Conservation (phyloP, 2,888 invertebrate species). For the Thyatira batis region DNA sequence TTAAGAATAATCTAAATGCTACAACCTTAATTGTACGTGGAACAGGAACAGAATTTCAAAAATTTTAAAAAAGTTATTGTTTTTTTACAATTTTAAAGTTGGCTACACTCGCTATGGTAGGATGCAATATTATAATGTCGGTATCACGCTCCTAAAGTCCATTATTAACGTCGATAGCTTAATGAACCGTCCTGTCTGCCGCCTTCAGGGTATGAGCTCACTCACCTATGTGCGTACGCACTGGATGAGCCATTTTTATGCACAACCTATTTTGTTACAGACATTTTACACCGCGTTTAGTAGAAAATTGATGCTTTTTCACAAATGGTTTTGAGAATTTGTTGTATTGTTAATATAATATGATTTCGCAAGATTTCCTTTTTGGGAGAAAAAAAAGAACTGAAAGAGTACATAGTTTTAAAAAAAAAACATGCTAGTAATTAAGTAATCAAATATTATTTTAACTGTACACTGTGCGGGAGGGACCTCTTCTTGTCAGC, state of each 20-base stretch:
- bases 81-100: not conserved
- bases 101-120: not conserved
- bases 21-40: too few relatives aligned
- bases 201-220: constrained; percentile 9
- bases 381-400: too few relatives aligned
- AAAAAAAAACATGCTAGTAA: too few relatives aligned
- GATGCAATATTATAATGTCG: not conserved
- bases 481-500: not conserved
- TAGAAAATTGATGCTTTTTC: too few relatives aligned
- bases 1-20: too few relatives aligned
- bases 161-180: constrained; percentile 34
- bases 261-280: not conserved
- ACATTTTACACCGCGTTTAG: not conserved
- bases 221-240: constrained; percentile 7
- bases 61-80: not conserved
- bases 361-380: too few relatives aligned
- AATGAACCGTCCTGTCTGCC: constrained; percentile 35
- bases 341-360: too few relatives aligned
- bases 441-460: too few relatives aligned
- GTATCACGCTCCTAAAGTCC: not conserved
- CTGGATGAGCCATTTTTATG: not conserved
- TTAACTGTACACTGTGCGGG: too few relatives aligned
- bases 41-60: too few relatives aligned
- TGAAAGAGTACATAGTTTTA: too few relatives aligned
- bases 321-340: too few relatives aligned